Base-by-base conservation (phyloP, 2,113 vertebrate species). In the Steatornis caripensis region DNA sequence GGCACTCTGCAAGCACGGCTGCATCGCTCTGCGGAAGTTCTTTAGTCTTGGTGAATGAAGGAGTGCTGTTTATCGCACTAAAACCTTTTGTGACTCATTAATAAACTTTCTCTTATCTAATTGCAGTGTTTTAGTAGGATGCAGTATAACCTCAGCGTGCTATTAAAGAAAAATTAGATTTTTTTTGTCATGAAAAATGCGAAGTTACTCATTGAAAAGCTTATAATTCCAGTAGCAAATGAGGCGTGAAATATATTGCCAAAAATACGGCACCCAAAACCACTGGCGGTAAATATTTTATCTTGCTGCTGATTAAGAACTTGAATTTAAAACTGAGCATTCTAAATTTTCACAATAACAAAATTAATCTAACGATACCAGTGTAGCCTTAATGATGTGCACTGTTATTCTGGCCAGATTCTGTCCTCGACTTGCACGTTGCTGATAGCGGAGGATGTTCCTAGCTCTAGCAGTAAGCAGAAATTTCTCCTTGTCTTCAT, bases 161-260 rank as follows among this genome's bases (percentile, higher is more conserved):
- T 83, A 26, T 85, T 93, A 93, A 87, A 93, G 94, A 96, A 97
- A 97, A 98, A 92, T 64, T 41, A 89, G 82, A 88, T 97, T 93
- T 94, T 95, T 95, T 84, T 72, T 92, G 51, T 95, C 23, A 32
- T 95, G 91, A 91, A 93, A 97, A 96, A 96, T 90, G 85, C 80
- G 65, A 69, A 94, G 79, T 89, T 96, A 87, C 66, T 95, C 80
- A 78, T 84, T 72, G 89, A 87, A 96, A 95, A 95, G 68, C 78
- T 97, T 93, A 93, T 89, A 94, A 95, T 96, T 97, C 95, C 85
- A 96, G 81, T 39, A 78, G 84, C 87, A 97, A 97, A 97, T 97
- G 96, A 95, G 94, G 96, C 97, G 69, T 94, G 87, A 97, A 97
- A 95, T 95, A 86, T 74, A 88, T 72, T 92, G 91, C 90, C 93